A percentile compares a stretch with the other conserved stretches of the same genome.
Conservation (phyloP, 2,888 invertebrate species). For the Anorthoa munda region DNA sequence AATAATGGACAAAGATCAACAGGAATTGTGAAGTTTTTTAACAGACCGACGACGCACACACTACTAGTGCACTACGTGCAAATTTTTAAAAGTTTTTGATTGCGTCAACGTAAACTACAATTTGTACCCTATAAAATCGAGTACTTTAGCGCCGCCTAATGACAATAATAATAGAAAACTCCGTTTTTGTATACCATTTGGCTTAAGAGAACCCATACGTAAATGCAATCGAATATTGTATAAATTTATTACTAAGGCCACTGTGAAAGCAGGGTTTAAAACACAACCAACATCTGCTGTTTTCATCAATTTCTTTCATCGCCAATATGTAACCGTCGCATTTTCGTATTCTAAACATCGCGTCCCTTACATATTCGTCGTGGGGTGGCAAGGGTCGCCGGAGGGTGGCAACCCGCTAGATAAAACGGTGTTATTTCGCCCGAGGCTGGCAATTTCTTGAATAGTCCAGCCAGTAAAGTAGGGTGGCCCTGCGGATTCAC, state of each 20-base stretch:
- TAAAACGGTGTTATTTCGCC: constrained; percentile 78
- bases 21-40: not conserved
- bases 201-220: no score
- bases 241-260: no score
- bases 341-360: constrained; percentile 52
- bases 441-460: constrained; percentile 83
- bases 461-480: constrained; percentile 76
- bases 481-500: constrained; percentile 67
- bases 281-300: constrained; percentile 24
- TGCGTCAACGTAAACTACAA: no score
- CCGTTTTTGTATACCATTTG: no score
- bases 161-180: no score
- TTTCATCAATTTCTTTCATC: constrained; percentile 49
- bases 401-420: constrained; percentile 74
- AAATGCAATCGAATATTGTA: no score
- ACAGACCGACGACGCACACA: not conserved
- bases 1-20: not conserved
- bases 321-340: constrained; percentile 51
- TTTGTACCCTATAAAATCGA: no score
- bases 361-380: constrained; percentile 69
- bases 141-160: no score
- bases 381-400: constrained; percentile 69
- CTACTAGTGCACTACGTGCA: no score
- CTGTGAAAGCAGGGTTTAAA: not conserved
- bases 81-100: no score